Percentiles rank a stretch among this genome's conserved stretches.
phyloP scores from a whole-genome alignment of 2,888 invertebrate species.

The Chelonus formosanus region DNA sequence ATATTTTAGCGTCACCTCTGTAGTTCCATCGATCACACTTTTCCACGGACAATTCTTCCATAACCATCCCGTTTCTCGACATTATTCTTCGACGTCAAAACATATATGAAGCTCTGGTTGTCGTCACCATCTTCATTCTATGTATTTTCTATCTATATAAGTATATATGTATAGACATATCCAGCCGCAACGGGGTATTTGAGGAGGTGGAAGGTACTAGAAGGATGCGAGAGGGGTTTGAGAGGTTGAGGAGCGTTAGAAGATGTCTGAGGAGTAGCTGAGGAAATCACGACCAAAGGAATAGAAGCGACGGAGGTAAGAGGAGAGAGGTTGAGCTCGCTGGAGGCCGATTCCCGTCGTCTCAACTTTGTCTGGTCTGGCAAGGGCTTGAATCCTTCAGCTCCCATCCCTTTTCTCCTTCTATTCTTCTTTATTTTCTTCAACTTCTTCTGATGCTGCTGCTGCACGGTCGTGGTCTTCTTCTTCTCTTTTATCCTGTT shows the following conservation, averaged over 20 bases:
- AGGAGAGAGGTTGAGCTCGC: slow-evolving; percentile 44
- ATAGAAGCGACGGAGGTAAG: slow-evolving; percentile 18
- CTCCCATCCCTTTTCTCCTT: slow-evolving; percentile 5
- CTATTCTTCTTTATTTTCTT: slow-evolving; percentile 4
- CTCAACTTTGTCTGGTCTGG: slow-evolving; percentile 47
- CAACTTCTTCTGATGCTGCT: background rate
- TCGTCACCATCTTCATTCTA: background rate
- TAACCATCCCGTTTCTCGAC: slow-evolving; percentile 1
- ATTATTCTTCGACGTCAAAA: slow-evolving; percentile 10
- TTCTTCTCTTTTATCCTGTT: too few species aligned
- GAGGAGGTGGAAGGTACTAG: slow-evolving; percentile 15
- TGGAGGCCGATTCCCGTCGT: slow-evolving; percentile 48
- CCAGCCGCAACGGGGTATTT: background rate
- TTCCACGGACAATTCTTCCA: background rate
- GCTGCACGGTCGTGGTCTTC: too few species aligned
- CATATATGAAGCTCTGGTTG: slow-evolving; percentile 7
- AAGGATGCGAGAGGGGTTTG: too few species aligned
- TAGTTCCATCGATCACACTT: slow-evolving; percentile 12
- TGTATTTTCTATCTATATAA: too few species aligned
- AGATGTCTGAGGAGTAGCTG: slow-evolving; percentile 23
- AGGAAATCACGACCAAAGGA: slow-evolving; percentile 15
- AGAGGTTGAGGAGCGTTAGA: slow-evolving; percentile 18
- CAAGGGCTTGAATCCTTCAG: background rate
- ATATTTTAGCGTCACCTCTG: background rate
- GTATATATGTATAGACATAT: background rate